Conservation (phyloP, 2,888 invertebrate species). For the Yponomeuta plumbellus region DNA sequence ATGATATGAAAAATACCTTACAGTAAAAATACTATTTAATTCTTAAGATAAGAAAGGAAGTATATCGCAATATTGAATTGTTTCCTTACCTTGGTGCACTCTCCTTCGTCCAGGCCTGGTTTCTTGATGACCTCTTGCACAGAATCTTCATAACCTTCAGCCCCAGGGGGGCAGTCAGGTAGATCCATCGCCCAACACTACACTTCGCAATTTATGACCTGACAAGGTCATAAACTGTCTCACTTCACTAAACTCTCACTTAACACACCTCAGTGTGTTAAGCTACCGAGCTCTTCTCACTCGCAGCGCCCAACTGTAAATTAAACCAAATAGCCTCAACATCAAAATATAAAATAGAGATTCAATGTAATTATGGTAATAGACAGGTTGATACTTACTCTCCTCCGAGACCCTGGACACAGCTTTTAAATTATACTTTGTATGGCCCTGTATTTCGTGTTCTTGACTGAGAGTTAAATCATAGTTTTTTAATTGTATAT, state of each 20-base stretch:
- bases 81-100: constrained; percentile 67
- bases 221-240: constrained; percentile 53
- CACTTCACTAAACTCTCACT: constrained; percentile 30
- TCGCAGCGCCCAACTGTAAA: constrained; percentile 38
- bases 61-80: neutral
- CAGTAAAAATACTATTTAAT: constrained; percentile 3
- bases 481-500: too few species aligned
- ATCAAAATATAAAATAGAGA: constrained; percentile 22
- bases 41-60: constrained; percentile 11
- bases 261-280: constrained; percentile 16
- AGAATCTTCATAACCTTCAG: constrained; percentile 67
- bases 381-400: constrained; percentile 14
- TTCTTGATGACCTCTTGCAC: constrained; percentile 43
- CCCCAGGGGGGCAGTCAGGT: constrained; percentile 68
- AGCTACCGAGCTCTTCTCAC: constrained; percentile 31
- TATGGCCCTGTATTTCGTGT: neutral
- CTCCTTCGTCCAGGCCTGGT: constrained; percentile 32
- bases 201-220: constrained; percentile 67
- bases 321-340: constrained; percentile 30
- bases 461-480: too few species aligned
- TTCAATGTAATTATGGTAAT: constrained; percentile 1
- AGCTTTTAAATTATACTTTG: neutral
- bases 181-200: constrained; percentile 69
- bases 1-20: neutral
- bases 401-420: neutral